Evolutionary conservation across 2,888 invertebrate species (phyloP).

Genomic region (Bhutanitis thaidina): DNA sequence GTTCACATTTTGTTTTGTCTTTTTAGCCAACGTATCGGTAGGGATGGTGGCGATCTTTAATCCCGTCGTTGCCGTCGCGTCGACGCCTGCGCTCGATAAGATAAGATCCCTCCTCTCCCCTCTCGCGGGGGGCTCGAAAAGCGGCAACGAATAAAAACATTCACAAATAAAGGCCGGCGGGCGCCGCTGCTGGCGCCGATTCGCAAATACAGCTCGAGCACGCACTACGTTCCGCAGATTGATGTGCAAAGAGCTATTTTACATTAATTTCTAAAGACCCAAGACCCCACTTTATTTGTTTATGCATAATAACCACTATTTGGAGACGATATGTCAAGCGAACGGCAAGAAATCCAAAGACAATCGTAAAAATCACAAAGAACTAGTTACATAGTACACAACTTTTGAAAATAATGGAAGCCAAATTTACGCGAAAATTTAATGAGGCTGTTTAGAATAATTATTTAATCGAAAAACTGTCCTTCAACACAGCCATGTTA

Average conservation of each 20-base stretch:
- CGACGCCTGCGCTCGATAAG: constrained; percentile 54
- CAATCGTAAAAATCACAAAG: no score
- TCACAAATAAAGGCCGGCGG: constrained; percentile 50
- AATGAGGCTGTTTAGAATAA: no score
- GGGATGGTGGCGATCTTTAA: constrained; percentile 39
- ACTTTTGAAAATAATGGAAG: no score
- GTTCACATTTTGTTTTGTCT: no score
- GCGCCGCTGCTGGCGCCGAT: constrained; percentile 46
- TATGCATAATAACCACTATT: not conserved
- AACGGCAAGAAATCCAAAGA: not conserved
- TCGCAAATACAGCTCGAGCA: constrained; percentile 40
- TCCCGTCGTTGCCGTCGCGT: constrained; percentile 37
- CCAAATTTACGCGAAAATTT: no score
- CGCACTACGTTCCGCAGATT: constrained; percentile 35
- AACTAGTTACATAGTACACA: no score
- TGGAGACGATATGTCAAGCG: constrained; percentile 13
- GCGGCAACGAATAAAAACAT: constrained; percentile 56
- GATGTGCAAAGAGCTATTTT: constrained; percentile 47
- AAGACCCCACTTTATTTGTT: not conserved
- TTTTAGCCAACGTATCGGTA: not conserved
- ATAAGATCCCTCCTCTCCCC: constrained; percentile 36
- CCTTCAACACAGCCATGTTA: no score
- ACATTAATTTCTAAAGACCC: constrained; percentile 28
- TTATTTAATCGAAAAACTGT: no score
- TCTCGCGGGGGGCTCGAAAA: constrained; percentile 29